Base-by-base conservation (phyloP, 2,888 invertebrate species). In the Cataglyphis altisquamis region DNA sequence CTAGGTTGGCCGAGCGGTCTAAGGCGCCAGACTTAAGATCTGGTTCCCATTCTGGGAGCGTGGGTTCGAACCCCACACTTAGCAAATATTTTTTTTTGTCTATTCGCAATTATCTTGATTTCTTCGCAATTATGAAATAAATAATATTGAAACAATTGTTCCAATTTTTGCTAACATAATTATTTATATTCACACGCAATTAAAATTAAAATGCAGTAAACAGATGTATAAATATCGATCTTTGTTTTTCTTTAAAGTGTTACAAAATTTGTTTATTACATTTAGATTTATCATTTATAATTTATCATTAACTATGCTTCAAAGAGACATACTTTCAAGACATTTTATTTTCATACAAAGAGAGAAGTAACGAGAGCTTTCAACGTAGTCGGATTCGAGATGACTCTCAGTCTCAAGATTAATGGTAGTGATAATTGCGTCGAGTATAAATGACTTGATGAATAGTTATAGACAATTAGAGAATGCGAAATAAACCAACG, bases 21-120 rank as follows among this genome's bases (percentile, higher is more conserved):
- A 96, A 96, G 96, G 96, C 96, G 96, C 96, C 96, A 96, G 96
- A 96, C 96, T 96, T 96, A 96, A 96, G 96, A 95, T 96, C 96
- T 96, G 96, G 96, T 96, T 96, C 96, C 95, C 96, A 94, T 94
- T n/a, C 93, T 95, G 96, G 96, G 96, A 96, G 96, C 96, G 96
- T 96, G 96, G 96, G 96, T 96, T 96, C 96, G 96, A 96, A 96
- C 96, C 96, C 96, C 96, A 96, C 96, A 96, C 96, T 96, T 96
- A 96, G 96, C 96, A 96, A 91, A 92, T 82, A 60, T 87, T 93
- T 92, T 87, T 93, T 92, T 93, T 91, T 92, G 89, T 80, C 84
- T 77, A 48, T 29, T 3, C 45, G 15, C 3, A 45, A 45, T 12
- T 45, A 45, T 45, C 4, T 12, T 45, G 0, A 6, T 25, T 48